phyloP scores from a whole-genome alignment of 2,113 vertebrate genomes.

The Sphaerodactylus townsendi region DNA sequence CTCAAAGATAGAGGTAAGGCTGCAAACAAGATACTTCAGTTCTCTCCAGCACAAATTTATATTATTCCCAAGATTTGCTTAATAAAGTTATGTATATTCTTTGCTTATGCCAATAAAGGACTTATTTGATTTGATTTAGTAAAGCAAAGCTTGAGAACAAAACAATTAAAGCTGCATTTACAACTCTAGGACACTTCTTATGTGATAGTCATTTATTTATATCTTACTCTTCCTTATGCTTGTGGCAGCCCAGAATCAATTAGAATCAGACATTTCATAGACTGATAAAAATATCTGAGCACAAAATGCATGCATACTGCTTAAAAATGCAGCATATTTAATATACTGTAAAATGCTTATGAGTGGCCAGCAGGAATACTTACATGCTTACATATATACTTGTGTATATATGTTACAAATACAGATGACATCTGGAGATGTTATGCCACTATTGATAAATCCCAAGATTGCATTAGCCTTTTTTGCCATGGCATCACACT shows the following conservation, averaged over 20 bases:
- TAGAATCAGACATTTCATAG: not conserved
- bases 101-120: too few relatives aligned
- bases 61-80: not conserved
- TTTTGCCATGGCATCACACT: too few relatives aligned
- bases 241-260: not conserved
- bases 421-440: too few relatives aligned
- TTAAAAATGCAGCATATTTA: not conserved
- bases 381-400: not conserved
- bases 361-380: not conserved
- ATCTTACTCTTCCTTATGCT: not conserved
- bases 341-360: not conserved
- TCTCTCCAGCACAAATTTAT: not conserved
- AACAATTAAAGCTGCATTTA: not conserved
- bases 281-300: not conserved
- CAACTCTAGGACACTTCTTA: not conserved
- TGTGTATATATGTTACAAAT: not conserved
- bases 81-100: too few relatives aligned
- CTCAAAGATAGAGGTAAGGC: conserved; percentile 9
- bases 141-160: not conserved
- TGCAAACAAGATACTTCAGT: not conserved
- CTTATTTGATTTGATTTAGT: too few relatives aligned
- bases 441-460: too few relatives aligned
- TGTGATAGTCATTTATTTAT: not conserved
- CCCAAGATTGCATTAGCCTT: too few relatives aligned
- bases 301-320: not conserved